Base-by-base conservation (phyloP, 2,888 invertebrate species). In the Rosalia funebris region DNA sequence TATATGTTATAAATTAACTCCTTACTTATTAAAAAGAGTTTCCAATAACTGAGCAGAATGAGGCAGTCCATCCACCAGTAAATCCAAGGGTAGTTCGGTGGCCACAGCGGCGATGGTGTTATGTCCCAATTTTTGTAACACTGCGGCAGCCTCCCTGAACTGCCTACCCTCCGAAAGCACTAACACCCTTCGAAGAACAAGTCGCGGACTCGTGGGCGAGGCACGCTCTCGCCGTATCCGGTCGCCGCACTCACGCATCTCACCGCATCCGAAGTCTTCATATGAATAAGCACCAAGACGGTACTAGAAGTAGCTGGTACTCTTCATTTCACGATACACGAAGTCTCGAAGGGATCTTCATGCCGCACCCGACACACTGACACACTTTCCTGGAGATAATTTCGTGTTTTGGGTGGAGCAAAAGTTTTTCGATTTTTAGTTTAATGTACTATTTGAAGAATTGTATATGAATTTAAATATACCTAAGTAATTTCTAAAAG, bases 131-230 rank as follows among this genome's bases (percentile, higher is more conserved):
- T 93, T 85, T 41, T 91, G 87, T 64, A 96, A 85, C 58, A 95
- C 91, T 39, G 90, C 89, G 0, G 95, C 94, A 3, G 95, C 95
- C 77, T 96, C 96, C n/a, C 93, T 84, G 79, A 92, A 95, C 82
- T 95, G 95, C 19, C 91, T 84, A 5, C 94, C 94, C 78, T 96
- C 96, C 70, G 94, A 91, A 70, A 96, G 83, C 53, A 94, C 85
- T 76, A 95, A 85, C 69, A 96, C 86, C 32, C 89, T 84, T 1
- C 90, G 83, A 45, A 90, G 76, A 12, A 89, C 89, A 63, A 89
- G 85, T 65, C 89, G 85, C 37, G 90, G 89, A 77, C 89, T 89
- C 71, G 79, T 88, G 84, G 75, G 89, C 82, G 78, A 83, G 75
- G 77, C 84, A 74, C 85, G 84, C 85, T 84, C 91, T 42, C 88